Evolutionary conservation across 2,113 vertebrate genomes (phyloP), one percentile per base, ranked within the genome.

Genomic region (Cichladusa arquata): DNA sequence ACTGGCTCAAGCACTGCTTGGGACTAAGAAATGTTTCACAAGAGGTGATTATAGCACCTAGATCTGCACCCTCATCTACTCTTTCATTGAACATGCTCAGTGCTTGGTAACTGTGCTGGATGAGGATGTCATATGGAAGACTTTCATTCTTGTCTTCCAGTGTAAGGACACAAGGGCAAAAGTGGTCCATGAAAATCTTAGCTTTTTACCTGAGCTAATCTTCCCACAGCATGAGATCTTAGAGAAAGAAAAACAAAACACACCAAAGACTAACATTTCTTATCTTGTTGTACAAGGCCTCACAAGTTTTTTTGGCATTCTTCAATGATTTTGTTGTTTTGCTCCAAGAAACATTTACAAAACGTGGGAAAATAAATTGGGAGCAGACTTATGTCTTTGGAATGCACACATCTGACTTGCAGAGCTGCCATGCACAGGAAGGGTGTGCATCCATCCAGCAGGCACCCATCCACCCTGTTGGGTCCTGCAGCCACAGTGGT

Each of bases 311-410:
- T 80, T 76, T 5, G 4, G 11, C 33, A 14, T 61, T 36, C 38
- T 79, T 62, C 29, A 40, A 23, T 24, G 13, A 17, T 19, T 40
- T 51, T 40, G n/a, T 62, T 81, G 18, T 64, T 87, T 76, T 2
- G 11, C 18, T 74, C 31, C 42, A 81, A 45, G 31, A 77, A 88
- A 70, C 31, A 56, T 8, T 50, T 45, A 78, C 13, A 74, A 89
- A 78, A 47, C 0, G 15, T 33, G 5, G 26, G 54, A 66, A 92
- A 90, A 70, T n/a, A 62, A 81, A 28, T 1, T 2, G 1, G n/a
- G 19, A 83, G 31, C 14, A 51, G 65, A 64, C 1, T 0, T 15
- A 4, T 1, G 0, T 36, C 50, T 77, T 73, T 34, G 33, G 66
- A 40, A 72, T 38, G 33, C 3, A 1, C 14, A 14, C 1, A 1